phyloP scores from a whole-genome alignment of 2,113 vertebrate species.

The Prochilodus magdalenae region DNA sequence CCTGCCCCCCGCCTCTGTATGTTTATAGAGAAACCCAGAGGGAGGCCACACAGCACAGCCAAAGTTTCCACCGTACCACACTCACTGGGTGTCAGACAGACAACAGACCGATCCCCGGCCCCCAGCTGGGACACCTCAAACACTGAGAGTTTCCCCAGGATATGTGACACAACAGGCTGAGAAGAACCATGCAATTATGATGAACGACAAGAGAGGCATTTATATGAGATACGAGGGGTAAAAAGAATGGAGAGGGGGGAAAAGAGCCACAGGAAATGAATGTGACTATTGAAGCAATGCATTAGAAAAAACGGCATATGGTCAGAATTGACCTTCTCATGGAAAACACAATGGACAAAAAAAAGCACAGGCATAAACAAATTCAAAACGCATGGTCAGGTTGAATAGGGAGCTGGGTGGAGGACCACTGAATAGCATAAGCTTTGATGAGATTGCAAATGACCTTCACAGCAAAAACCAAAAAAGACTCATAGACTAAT shows the following conservation, averaged over 20 bases:
- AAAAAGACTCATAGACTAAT: constrained; percentile 31
- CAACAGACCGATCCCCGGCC: constrained; percentile 20
- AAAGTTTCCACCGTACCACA: constrained; percentile 52
- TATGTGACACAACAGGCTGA: background rate
- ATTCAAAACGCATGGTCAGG: constrained; percentile 43
- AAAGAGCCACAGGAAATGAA: background rate
- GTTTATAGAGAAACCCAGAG: constrained; percentile 48
- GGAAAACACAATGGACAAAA: constrained; percentile 61
- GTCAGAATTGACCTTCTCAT: constrained; percentile 64
- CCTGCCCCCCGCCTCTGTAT: constrained; percentile 34
- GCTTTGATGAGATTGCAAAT: constrained; percentile 22
- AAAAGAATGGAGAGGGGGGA: background rate
- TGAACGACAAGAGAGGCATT: background rate
- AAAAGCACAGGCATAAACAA: constrained; percentile 56
- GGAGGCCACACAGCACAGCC: constrained; percentile 46
- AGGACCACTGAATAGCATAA: background rate
- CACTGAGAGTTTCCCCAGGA: background rate
- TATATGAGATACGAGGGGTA: background rate
- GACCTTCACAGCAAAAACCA: constrained; percentile 35
- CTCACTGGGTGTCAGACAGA: constrained; percentile 56
- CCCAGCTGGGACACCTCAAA: constrained; percentile 15
- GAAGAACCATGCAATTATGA: background rate
- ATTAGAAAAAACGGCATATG: constrained; percentile 53
- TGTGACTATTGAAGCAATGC: background rate
- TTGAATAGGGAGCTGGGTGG: constrained; percentile 8